phyloP scores from a whole-genome alignment of 2,888 invertebrate genomes.

The Agrochola circellaris region DNA sequence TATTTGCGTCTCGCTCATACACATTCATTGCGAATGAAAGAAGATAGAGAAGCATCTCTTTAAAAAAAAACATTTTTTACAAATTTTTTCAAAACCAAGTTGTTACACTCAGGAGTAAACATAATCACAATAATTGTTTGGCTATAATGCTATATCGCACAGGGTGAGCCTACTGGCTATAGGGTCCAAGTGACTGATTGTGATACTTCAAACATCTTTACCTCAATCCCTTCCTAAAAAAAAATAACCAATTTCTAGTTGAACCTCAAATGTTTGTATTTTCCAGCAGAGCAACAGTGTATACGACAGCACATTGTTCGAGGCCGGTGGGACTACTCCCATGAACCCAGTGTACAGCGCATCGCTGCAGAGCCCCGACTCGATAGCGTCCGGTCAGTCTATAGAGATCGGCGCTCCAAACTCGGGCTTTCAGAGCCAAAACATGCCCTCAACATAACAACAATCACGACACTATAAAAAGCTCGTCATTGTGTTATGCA shows the following conservation, averaged over 20 bases:
- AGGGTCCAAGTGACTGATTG: not conserved
- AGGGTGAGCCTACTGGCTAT: not conserved
- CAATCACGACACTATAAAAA: conserved; percentile 61
- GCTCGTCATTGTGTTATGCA: conserved; percentile 65
- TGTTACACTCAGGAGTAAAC: not conserved
- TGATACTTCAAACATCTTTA: not conserved
- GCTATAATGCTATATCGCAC: not conserved
- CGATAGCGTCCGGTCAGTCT: conserved; percentile 91
- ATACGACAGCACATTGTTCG: conserved; percentile 93
- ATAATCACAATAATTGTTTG: not conserved
- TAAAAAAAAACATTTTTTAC: not conserved
- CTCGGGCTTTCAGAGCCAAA: conserved; percentile 75
- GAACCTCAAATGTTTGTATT: conserved; percentile 28
- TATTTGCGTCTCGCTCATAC: not conserved
- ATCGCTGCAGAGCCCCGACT: conserved; percentile 93
- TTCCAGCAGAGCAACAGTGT: conserved; percentile 92
- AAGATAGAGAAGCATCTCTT: not conserved
- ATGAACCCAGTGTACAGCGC: conserved; percentile 93
- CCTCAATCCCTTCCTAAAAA: not conserved
- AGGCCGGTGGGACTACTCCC: conserved; percentile 92
- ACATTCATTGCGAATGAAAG: not conserved
- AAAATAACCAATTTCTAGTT: not conserved
- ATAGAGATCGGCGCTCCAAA: conserved; percentile 80
- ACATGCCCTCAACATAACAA: conserved; percentile 86
- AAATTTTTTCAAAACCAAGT: too few relatives aligned